Conservation (phyloP, 2,113 vertebrate genomes). For the Todiramphus chloris region DNA sequence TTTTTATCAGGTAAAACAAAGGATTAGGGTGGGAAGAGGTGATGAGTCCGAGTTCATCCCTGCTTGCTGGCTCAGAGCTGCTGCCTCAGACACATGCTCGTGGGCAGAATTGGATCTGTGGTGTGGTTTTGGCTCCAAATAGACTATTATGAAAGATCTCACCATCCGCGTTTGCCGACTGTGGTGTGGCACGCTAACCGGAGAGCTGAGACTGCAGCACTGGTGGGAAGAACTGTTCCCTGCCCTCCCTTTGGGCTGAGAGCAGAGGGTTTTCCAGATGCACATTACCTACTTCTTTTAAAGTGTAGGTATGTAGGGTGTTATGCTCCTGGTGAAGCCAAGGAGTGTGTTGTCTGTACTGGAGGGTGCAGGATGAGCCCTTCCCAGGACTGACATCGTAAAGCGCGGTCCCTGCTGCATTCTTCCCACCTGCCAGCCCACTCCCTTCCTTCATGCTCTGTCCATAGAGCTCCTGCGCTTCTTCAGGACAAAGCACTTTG, state of each 20-base stretch:
- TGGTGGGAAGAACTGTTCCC: neutral
- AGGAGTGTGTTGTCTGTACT: neutral
- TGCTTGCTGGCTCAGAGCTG: neutral
- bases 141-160: neutral
- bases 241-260: neutral
- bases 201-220: rapidly evolving
- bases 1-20: neutral
- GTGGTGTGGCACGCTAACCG: rapidly evolving
- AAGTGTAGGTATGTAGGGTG: neutral
- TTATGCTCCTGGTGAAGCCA: neutral
- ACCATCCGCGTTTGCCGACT: neutral
- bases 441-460: neutral
- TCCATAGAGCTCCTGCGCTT: rapidly evolving
- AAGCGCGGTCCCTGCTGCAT: neutral
- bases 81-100: rapidly evolving
- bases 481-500: neutral
- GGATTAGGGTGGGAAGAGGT: neutral
- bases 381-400: neutral
- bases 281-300: rapidly evolving
- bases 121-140: neutral
- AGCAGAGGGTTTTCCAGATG: neutral
- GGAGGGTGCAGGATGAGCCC: neutral
- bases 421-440: neutral
- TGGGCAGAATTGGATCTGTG: neutral
- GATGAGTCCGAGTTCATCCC: neutral